A percentile compares a stretch with the other conserved stretches of the same genome.
Evolutionary conservation across 2,888 invertebrate genomes (phyloP).

Genomic region (Xestia ashworthii): DNA sequence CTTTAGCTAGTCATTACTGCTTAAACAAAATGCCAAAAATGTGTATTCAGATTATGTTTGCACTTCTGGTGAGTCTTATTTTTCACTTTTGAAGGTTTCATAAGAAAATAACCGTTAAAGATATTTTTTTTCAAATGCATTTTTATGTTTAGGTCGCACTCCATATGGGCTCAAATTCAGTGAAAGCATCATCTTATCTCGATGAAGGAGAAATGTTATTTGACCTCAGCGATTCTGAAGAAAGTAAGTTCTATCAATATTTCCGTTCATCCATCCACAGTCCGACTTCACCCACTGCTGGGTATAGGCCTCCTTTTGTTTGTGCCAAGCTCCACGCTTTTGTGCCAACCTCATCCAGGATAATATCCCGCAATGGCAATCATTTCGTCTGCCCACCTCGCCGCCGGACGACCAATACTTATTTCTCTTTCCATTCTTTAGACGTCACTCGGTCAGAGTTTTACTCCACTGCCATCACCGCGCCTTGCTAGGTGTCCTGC

Average conservation of each 20-base stretch:
- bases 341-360: too few species aligned
- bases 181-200: not conserved
- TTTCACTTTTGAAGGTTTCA: not conserved
- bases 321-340: too few species aligned
- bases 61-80: slow-evolving; percentile 36
- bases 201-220: not conserved
- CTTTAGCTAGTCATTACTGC: not conserved
- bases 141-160: slow-evolving; percentile 13
- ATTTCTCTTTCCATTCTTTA: too few species aligned
- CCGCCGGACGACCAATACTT: too few species aligned
- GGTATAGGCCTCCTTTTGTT: too few species aligned
- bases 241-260: slow-evolving; percentile 18
- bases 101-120: not conserved
- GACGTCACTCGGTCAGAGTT: too few species aligned
- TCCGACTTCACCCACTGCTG: too few species aligned
- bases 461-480: too few species aligned
- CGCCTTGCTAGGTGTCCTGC: too few species aligned
- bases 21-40: slow-evolving; percentile 24
- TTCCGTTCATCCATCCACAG: not conserved
- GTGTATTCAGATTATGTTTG: not conserved
- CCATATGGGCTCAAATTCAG: not conserved
- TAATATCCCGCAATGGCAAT: too few species aligned
- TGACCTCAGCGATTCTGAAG: rapidly evolving
- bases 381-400: too few species aligned
- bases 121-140: not conserved